A percentile compares a stretch with the other conserved stretches of the same genome.
Evolutionary conservation across 2,113 vertebrate species (phyloP).

Genomic region (Anas platyrhynchos): DNA sequence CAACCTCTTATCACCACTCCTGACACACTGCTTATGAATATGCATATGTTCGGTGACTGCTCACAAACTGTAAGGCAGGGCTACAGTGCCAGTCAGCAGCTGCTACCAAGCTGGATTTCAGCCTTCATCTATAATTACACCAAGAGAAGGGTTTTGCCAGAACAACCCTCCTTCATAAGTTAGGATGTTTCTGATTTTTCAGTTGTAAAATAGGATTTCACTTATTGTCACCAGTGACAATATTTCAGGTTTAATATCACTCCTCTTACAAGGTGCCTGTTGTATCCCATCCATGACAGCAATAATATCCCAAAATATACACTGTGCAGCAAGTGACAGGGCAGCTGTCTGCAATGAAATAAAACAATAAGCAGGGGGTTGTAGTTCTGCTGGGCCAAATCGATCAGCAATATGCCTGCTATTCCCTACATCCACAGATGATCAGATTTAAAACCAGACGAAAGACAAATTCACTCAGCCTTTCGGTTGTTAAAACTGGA

Average conservation of each 20-base stretch:
- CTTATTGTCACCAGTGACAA: neutral
- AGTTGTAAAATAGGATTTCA: neutral
- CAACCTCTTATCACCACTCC: neutral
- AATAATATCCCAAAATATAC: neutral
- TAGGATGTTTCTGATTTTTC: neutral
- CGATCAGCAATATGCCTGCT: neutral
- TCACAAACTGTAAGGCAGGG: neutral
- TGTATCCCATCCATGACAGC: neutral
- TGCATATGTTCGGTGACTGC: neutral
- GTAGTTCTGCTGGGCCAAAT: neutral
- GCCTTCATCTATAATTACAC: neutral
- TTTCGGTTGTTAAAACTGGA: neutral
- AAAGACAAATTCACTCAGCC: neutral
- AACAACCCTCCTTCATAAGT: neutral
- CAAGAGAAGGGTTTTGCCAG: neutral
- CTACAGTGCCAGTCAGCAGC: conserved; percentile 16
- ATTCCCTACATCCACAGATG: fast-evolving
- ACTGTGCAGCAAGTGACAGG: neutral
- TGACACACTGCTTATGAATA: neutral
- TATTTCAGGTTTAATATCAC: neutral
- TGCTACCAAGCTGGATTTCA: neutral
- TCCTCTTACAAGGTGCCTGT: neutral
- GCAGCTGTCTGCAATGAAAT: neutral
- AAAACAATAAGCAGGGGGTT: neutral
- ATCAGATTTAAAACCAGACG: neutral